Conservation (phyloP, 1,140 invertebrate genomes). For the Drosophila miranda region DNA sequence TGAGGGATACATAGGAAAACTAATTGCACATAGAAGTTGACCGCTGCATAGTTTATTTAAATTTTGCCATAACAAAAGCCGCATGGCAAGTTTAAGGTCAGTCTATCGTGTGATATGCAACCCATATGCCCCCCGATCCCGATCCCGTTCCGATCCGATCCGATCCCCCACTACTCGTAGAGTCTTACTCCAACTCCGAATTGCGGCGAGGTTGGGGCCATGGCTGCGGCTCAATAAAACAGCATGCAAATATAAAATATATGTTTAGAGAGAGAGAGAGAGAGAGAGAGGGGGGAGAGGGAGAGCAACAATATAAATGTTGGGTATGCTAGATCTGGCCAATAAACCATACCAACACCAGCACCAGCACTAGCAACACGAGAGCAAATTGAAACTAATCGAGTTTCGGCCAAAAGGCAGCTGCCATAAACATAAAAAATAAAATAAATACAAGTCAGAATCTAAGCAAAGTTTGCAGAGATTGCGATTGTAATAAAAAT, state of each 20-base stretch:
- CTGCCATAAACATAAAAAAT: conserved; percentile 59
- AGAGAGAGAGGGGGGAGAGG: no score
- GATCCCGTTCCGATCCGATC: no score
- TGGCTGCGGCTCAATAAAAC: conserved; percentile 55
- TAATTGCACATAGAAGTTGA: conserved; percentile 76
- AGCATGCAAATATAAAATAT: conserved; percentile 55
- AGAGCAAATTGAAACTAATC: conserved; percentile 77
- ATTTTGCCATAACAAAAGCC: conserved; percentile 68
- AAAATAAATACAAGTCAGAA: conserved; percentile 63
- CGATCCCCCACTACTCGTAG: no score
- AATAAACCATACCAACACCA: conserved; percentile 34
- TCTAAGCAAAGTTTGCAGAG: conserved; percentile 40
- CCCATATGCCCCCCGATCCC: background rate
- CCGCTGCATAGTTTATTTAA: conserved; percentile 69
- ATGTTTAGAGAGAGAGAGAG: no score
- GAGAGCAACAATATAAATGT: conserved; percentile 5
- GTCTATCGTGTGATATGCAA: conserved; percentile 65
- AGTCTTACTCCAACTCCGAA: conserved; percentile 11
- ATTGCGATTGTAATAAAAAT: conserved; percentile 72
- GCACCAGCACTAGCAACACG: conserved; percentile 33
- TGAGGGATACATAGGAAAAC: conserved; percentile 59
- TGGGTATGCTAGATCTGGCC: conserved; percentile 36
- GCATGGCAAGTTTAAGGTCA: conserved; percentile 75
- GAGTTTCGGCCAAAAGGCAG: conserved; percentile 76
- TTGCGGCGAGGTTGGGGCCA: conserved; percentile 52